Base-by-base conservation (phyloP, 2,797 vertebrate genomes). In the Cyprinella venusta region DNA sequence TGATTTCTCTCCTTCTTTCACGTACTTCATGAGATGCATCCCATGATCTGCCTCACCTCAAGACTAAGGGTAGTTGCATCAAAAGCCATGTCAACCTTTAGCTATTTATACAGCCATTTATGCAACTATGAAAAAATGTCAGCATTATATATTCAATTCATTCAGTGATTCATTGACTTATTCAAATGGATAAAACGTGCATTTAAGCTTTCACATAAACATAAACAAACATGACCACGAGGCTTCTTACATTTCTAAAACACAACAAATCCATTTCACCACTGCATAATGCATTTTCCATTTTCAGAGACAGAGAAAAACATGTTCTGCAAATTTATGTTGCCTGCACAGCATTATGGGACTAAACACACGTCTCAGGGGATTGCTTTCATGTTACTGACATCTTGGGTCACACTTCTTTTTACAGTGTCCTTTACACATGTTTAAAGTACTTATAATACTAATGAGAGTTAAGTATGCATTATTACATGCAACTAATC, bases 231-330 rank as follows among this genome's bases (percentile, higher is more conserved):
- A 72, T 52, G 77, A 9, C 40, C 33, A 79, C 33, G 19, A 52
- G 36, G 50, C 24, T 69, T 12, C 16, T 56, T 80, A 38, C 18
- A 70, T 45, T 33, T 70, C 19, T 16, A 71, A 26, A 61, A 80
- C 8, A 26, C 79, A 80, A 71, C 50, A 69, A 79, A 79, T 79
- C 65, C 65, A 80, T 70, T 70, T 80, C 52, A 61, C 67, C 42
- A 24, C 24, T 80, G 36, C 24, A 61, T 71, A 45, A 80, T 80
- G 24, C 67, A 80, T 72, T 18, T 75, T 18, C n/a, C n/a, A 76
- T 61, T 45, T 61, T 63, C 5, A 42, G 56, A 72, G 54, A 81
- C 40, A 50, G 12, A 59, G 67, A 48, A 72, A 71, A 72, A 63
- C 19, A 50, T 70, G 79, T 8, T 24, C 54, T 21, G 5, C 0